A percentile compares a stretch with the other conserved stretches of the same genome.
phyloP scores from a whole-genome alignment of 2,797 vertebrate genomes.

The Phoeniculus purpureus region DNA sequence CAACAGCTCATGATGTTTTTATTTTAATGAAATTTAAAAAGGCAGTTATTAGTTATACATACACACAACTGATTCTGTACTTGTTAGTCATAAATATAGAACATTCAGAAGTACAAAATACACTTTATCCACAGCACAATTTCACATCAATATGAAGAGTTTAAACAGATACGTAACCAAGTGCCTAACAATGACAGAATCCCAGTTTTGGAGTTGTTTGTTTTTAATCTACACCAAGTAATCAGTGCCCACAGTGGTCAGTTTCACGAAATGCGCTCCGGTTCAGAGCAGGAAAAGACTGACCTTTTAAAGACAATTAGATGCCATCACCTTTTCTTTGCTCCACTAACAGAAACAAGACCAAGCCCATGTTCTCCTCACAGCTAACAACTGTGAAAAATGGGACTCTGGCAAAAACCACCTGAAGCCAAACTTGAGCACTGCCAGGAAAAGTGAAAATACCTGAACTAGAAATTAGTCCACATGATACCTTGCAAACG shows the following conservation, averaged over 20 bases:
- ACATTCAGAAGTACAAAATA: constrained; percentile 80
- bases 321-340: constrained; percentile 22
- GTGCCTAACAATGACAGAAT: constrained; percentile 56
- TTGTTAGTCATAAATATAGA: constrained; percentile 80
- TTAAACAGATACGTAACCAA: constrained; percentile 67
- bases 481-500: constrained; percentile 54
- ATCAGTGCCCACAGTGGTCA: neutral
- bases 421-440: constrained; percentile 49
- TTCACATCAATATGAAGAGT: constrained; percentile 75
- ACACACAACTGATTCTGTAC: constrained; percentile 75
- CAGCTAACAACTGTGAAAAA: constrained; percentile 54
- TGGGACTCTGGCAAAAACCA: constrained; percentile 41
- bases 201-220: constrained; percentile 36
- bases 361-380: constrained; percentile 13
- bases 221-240: constrained; percentile 15
- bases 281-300: constrained; percentile 11
- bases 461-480: constrained; percentile 43
- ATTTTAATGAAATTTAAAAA: constrained; percentile 82
- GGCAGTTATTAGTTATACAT: constrained; percentile 80
- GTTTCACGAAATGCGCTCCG: neutral
- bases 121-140: constrained; percentile 77
- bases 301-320: constrained; percentile 38
- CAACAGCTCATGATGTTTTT: constrained; percentile 75
- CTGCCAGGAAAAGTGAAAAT: constrained; percentile 20
- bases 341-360: constrained; percentile 13